Conservation (phyloP, 2,797 vertebrate species). For the Garrulus glandarius region DNA sequence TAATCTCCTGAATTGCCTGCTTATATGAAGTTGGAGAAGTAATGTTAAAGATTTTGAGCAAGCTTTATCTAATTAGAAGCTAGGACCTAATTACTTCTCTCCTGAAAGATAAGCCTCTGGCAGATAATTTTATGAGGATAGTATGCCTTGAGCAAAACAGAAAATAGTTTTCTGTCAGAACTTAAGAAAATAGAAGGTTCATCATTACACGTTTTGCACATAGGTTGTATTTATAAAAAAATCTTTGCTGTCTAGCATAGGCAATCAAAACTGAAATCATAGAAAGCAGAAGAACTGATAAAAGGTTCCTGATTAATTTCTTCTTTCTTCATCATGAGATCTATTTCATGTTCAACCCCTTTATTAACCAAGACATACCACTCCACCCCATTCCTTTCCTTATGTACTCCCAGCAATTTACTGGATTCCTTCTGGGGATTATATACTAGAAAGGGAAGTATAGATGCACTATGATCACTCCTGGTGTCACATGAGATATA, state of each 20-base stretch:
- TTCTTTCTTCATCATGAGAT: not conserved
- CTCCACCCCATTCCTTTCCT: not conserved
- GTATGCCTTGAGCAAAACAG: not conserved
- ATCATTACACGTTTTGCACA: not conserved
- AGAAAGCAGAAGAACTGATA: not conserved
- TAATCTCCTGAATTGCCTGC: not conserved
- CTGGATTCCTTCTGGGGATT: not conserved
- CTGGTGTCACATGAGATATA: not conserved
- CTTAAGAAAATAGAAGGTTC: not conserved
- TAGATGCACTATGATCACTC: not conserved
- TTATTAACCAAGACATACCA: not conserved
- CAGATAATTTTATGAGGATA: not conserved
- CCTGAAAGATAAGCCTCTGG: not conserved
- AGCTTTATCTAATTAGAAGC: conserved; percentile 12
- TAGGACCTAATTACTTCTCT: conserved; percentile 16
- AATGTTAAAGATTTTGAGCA: not conserved
- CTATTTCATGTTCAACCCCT: not conserved
- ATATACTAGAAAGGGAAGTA: not conserved
- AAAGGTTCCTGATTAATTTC: not conserved
- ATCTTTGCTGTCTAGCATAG: not conserved
- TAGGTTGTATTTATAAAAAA: not conserved
- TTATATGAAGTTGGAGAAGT: not conserved
- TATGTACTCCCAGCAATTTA: not conserved
- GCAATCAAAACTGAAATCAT: not conserved
- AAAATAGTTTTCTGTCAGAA: not conserved